A percentile compares a stretch with the other conserved stretches of the same genome.
Conservation (phyloP, 1,140 invertebrate species). For the Eupeodes corollae region DNA sequence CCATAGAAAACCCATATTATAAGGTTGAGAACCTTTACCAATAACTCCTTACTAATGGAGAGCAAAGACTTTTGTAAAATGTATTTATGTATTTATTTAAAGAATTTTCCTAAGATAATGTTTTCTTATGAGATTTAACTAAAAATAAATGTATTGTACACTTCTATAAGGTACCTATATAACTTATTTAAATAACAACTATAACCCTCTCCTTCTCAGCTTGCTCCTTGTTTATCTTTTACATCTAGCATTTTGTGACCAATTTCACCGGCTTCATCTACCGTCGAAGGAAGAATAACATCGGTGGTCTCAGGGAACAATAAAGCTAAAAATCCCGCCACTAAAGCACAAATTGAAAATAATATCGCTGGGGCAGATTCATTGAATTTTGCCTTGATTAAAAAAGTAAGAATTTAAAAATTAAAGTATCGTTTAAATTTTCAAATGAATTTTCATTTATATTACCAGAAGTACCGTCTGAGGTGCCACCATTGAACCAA, state of each 20-base stretch:
- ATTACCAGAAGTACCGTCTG: constrained; percentile 55
- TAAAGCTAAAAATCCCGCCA: constrained; percentile 47
- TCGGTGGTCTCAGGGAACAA: constrained; percentile 58
- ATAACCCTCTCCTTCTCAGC: no score
- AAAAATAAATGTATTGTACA: no score
- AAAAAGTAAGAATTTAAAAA: not conserved
- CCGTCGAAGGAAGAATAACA: constrained; percentile 52
- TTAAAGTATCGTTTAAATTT: not conserved
- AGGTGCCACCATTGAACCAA: constrained; percentile 62
- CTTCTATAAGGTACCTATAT: no score
- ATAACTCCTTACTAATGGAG: no score
- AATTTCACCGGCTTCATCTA: constrained; percentile 52
- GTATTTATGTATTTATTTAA: no score
- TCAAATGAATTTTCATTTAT: constrained; percentile 2
- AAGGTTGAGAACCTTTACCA: no score
- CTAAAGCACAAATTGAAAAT: constrained; percentile 46
- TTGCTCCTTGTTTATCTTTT: no score
- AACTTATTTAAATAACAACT: no score
- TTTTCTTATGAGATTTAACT: no score
- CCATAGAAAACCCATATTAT: no score
- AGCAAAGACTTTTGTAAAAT: no score
- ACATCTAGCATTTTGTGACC: constrained; percentile 20
- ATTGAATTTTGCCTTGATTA: constrained; percentile 40
- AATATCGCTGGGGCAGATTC: constrained; percentile 48
- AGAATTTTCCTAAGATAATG: no score